Evolutionary conservation across 2,113 vertebrate genomes (phyloP).

Genomic region (Labeo catla): DNA sequence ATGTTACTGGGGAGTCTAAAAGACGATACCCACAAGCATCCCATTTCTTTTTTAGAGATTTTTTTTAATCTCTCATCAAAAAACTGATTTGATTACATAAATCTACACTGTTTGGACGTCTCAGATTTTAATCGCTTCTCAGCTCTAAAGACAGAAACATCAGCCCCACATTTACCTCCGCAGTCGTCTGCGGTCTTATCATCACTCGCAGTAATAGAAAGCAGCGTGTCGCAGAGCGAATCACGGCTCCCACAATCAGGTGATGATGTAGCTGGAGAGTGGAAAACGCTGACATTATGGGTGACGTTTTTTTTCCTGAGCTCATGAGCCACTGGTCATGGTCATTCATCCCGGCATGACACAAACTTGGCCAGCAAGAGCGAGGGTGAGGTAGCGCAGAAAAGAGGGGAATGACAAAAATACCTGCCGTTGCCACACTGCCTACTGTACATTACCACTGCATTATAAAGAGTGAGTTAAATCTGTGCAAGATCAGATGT

Average conservation of each 20-base stretch:
- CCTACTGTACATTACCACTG: background rate
- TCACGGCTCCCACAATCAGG: conserved; percentile 34
- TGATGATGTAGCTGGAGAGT: conserved; percentile 36
- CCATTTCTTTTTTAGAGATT: background rate
- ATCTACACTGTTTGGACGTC: background rate
- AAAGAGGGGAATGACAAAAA: background rate
- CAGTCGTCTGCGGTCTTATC: conserved; percentile 26
- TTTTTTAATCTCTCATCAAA: background rate
- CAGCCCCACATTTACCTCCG: background rate
- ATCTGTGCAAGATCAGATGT: background rate
- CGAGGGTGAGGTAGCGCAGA: background rate
- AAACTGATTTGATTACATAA: background rate
- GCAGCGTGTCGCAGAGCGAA: background rate
- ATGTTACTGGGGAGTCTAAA: too few species aligned
- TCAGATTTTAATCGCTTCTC: background rate
- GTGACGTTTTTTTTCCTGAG: conserved; percentile 20
- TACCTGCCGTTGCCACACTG: background rate
- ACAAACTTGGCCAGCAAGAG: background rate
- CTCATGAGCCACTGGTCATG: background rate
- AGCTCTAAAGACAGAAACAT: background rate
- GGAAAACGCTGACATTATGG: conserved; percentile 35
- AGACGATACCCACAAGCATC: background rate
- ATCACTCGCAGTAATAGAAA: conserved; percentile 3
- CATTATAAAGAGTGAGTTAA: background rate
- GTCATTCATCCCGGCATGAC: conserved; percentile 17